Conservation (phyloP, 2,113 vertebrate species). For the Balaenoptera acutorostrata region DNA sequence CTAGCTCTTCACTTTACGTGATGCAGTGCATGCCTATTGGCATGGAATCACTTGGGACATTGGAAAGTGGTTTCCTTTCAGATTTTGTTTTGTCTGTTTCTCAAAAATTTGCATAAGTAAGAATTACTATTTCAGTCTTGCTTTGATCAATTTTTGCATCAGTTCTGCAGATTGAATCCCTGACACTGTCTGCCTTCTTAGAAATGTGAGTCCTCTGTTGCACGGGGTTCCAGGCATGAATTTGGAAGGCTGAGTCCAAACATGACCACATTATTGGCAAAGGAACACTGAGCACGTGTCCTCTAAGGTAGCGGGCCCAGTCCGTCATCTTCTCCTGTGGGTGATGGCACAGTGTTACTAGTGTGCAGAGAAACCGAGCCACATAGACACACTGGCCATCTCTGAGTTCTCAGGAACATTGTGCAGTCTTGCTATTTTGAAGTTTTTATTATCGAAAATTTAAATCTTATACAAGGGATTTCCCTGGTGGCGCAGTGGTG, state of each 20-base stretch:
- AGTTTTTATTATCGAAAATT: background rate
- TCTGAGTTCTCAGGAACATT: background rate
- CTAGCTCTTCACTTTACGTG: background rate
- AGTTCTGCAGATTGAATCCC: background rate
- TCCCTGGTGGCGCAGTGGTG: too few relatives aligned
- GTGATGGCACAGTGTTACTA: background rate
- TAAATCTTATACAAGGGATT: background rate
- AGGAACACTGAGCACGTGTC: background rate
- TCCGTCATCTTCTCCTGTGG: background rate
- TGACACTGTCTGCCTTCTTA: background rate
- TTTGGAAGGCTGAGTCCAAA: background rate
- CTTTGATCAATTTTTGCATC: background rate
- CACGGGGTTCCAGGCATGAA: background rate
- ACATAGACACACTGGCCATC: background rate
- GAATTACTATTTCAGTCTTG: background rate
- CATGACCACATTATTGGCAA: background rate
- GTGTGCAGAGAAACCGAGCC: background rate
- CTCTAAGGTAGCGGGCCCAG: background rate
- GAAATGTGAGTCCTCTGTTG: background rate
- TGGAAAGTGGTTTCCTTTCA: slow-evolving; percentile 13
- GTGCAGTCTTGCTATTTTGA: background rate
- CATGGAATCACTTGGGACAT: background rate
- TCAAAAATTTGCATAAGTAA: background rate
- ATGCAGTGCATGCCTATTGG: background rate
- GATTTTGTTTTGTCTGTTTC: slow-evolving; percentile 18